Percentiles rank a stretch among this genome's conserved stretches.
These are phyloP conservation scores for Torymus tubicola DNA, from an alignment of 2,888 invertebrate species.

Conservation along the genomic window DNA sequence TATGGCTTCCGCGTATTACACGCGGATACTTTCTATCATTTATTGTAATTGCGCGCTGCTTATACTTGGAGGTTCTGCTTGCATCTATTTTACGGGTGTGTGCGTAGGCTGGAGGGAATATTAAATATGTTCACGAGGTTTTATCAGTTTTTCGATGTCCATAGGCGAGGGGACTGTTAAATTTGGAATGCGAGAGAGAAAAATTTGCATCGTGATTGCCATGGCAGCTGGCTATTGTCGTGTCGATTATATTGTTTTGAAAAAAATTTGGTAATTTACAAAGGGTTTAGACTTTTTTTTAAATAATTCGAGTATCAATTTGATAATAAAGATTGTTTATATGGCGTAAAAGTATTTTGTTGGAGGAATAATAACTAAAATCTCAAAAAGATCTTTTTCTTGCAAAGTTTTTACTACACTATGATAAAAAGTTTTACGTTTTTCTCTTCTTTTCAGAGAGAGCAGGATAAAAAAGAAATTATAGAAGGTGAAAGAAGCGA, in stretches of 20 bases:
- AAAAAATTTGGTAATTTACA: too few species aligned
- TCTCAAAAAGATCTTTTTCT: not conserved
- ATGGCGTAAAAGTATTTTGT: not conserved
- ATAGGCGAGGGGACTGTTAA: slow-evolving; percentile 28
- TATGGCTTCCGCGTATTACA: slow-evolving; percentile 43
- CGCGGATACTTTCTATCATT: slow-evolving; percentile 48
- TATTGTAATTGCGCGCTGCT: slow-evolving; percentile 52
- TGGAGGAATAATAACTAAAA: not conserved
- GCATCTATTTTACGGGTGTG: slow-evolving; percentile 28
- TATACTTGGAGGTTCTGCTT: not conserved
- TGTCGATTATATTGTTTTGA: too few species aligned
- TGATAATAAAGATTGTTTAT: not conserved
- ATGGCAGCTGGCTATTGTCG: too few species aligned
- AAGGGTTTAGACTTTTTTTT: too few species aligned
- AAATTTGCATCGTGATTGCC: slow-evolving; percentile 19
- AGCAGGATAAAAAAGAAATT: slow-evolving; percentile 8
- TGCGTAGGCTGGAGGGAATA: slow-evolving; percentile 11
- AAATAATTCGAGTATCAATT: too few species aligned
- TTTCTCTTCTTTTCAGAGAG: not conserved
- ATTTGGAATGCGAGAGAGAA: slow-evolving; percentile 31
- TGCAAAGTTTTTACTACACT: not conserved
- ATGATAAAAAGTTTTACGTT: not conserved
- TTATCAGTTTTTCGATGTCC: slow-evolving; percentile 48
- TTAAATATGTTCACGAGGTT: slow-evolving; percentile 22
- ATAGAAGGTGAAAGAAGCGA: not conserved